phyloP scores from a whole-genome alignment of 2,888 invertebrate genomes.

The Pristionchus exspectatus region DNA sequence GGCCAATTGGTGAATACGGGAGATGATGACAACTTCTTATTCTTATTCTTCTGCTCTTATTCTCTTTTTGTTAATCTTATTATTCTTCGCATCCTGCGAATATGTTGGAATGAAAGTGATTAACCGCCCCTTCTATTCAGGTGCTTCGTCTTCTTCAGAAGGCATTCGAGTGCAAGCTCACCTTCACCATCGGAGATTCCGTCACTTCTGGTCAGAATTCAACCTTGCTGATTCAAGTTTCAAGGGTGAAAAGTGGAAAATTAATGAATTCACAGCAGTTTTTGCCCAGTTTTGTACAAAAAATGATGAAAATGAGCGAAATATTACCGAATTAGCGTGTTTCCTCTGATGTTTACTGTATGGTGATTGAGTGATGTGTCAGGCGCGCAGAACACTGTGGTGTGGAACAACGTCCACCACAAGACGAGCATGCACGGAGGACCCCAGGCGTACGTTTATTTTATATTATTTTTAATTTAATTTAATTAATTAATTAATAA shows the following conservation, averaged over 20 bases:
- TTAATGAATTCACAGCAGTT: no score
- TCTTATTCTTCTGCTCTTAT: no score
- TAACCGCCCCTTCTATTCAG: slow-evolving; percentile 62
- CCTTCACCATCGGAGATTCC: slow-evolving; percentile 91
- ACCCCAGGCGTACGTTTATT: slow-evolving; percentile 59
- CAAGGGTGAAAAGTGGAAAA: no score
- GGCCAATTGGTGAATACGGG: slow-evolving; percentile 71
- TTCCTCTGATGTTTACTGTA: no score
- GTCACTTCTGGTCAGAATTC: slow-evolving; percentile 86
- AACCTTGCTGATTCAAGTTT: not conserved
- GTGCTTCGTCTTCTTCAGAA: slow-evolving; percentile 87
- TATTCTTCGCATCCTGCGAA: not conserved
- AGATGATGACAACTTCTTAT: no score
- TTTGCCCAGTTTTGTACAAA: no score
- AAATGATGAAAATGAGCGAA: no score
- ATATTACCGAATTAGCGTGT: no score
- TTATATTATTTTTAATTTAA: not conserved
- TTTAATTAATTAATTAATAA: not conserved
- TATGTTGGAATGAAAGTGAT: not conserved
- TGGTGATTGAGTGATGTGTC: not conserved
- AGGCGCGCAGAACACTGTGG: slow-evolving; percentile 86
- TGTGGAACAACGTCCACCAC: slow-evolving; percentile 93
- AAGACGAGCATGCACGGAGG: slow-evolving; percentile 83
- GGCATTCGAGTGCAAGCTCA: slow-evolving; percentile 89
- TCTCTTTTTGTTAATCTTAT: no score